Evolutionary conservation across 2,113 vertebrate genomes (phyloP).

Genomic region (Aegithalos caudatus): DNA sequence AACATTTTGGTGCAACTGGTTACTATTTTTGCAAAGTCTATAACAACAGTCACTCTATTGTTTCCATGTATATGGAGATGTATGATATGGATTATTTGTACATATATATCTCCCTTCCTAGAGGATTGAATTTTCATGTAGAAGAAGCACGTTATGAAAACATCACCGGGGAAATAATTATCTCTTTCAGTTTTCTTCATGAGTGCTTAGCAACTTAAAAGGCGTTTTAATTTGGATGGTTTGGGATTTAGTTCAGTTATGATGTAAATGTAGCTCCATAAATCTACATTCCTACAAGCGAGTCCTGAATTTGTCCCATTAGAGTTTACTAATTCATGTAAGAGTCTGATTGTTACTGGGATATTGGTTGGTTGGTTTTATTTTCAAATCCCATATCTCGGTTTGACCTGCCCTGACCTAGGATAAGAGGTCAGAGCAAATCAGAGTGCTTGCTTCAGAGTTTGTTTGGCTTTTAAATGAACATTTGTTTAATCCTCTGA

Average conservation of each 20-base stretch:
- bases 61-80: not conserved
- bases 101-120: not conserved
- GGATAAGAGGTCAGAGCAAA: slow-evolving; percentile 22
- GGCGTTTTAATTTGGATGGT: not conserved
- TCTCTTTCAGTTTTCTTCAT: not conserved
- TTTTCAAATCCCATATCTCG: not conserved
- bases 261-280: not conserved
- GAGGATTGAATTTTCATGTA: not conserved
- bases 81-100: not conserved
- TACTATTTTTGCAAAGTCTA: not conserved
- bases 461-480: slow-evolving; percentile 55
- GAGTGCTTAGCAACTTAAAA: not conserved
- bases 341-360: not conserved
- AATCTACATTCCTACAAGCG: not conserved
- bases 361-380: not conserved
- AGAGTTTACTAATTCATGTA: not conserved
- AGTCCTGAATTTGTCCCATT: not conserved
- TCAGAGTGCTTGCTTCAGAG: not conserved
- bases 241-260: not conserved
- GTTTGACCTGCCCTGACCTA: slow-evolving; percentile 32
- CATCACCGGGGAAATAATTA: not conserved
- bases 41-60: not conserved
- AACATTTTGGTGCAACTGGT: not conserved
- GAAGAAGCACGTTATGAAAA: not conserved
- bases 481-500: slow-evolving; percentile 40